Evolutionary conservation across 2,797 vertebrate species (phyloP).

Genomic region (Paedocypris micromegethes): DNA sequence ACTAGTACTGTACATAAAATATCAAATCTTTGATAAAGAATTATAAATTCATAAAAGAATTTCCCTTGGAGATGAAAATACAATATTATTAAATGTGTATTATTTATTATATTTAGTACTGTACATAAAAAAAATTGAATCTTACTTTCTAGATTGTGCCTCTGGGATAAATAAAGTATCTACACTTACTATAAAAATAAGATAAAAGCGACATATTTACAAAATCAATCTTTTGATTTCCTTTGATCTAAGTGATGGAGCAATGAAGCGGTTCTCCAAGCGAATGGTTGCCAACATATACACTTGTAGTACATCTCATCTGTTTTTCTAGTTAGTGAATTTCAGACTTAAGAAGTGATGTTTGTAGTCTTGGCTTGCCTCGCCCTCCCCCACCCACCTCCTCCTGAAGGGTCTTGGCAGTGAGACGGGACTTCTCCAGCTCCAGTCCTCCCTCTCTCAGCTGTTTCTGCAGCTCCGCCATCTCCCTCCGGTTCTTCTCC

Average conservation of each 20-base stretch:
- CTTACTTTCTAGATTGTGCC: too few species aligned
- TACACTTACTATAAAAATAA: too few species aligned
- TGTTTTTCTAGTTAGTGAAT: not conserved
- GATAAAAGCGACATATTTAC: too few species aligned
- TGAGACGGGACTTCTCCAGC: conserved; percentile 73
- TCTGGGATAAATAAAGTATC: too few species aligned
- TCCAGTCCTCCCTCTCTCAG: conserved; percentile 82
- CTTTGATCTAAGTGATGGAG: not conserved
- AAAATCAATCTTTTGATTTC: not conserved
- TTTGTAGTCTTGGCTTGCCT: not conserved
- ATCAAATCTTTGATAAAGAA: too few species aligned
- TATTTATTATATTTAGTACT: too few species aligned
- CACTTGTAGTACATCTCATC: not conserved
- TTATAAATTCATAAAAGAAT: too few species aligned
- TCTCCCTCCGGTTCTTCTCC: conserved; percentile 84
- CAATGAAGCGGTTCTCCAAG: too few species aligned
- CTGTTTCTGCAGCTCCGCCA: conserved; percentile 80
- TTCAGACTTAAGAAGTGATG: not conserved
- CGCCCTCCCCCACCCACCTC: conserved; percentile 71
- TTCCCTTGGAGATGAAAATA: too few species aligned
- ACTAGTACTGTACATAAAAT: too few species aligned
- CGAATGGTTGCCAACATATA: not conserved
- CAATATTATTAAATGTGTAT: too few species aligned
- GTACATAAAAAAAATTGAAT: too few species aligned
- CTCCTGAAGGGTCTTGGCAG: conserved; percentile 74